Percentiles rank a stretch among this genome's conserved stretches.
phyloP scores from a whole-genome alignment of 2,113 vertebrate species.

The Archilochus colubris region DNA sequence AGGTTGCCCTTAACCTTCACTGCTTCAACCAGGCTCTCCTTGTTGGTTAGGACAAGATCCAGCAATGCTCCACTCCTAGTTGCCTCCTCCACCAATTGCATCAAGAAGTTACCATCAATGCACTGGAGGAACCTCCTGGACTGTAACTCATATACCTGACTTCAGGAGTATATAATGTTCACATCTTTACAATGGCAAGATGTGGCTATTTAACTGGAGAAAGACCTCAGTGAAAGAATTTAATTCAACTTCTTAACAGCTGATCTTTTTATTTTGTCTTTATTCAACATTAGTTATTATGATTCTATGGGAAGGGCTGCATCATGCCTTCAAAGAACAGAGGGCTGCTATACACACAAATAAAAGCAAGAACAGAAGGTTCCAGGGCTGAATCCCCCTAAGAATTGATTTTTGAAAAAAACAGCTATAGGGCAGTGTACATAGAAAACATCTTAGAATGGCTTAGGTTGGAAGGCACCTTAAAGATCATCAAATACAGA shows the following conservation, averaged over 20 bases:
- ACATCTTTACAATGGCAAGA: constrained; percentile 21
- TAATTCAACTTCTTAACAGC: constrained; percentile 46
- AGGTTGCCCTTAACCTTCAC: too few species aligned
- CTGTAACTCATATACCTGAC: background rate
- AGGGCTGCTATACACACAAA: background rate
- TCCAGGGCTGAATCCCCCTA: background rate
- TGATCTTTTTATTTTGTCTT: constrained; percentile 51
- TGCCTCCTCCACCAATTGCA: too few species aligned
- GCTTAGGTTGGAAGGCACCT: too few species aligned
- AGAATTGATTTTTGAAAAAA: background rate
- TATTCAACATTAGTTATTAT: constrained; percentile 39
- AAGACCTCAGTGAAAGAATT: constrained; percentile 26
- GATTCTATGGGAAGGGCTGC: background rate
- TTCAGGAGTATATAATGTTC: background rate
- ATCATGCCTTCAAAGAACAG: background rate
- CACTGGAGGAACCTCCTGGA: too few species aligned
- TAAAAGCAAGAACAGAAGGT: background rate
- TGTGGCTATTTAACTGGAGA: background rate
- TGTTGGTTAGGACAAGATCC: too few species aligned
- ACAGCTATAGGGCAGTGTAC: background rate
- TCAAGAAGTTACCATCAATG: too few species aligned
- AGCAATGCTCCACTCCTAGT: too few species aligned
- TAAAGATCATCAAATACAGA: too few species aligned
- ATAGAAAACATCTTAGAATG: background rate
- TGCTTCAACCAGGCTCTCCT: too few species aligned